Conservation (phyloP, 2,797 vertebrate genomes). For the Adelosebastes latens region DNA sequence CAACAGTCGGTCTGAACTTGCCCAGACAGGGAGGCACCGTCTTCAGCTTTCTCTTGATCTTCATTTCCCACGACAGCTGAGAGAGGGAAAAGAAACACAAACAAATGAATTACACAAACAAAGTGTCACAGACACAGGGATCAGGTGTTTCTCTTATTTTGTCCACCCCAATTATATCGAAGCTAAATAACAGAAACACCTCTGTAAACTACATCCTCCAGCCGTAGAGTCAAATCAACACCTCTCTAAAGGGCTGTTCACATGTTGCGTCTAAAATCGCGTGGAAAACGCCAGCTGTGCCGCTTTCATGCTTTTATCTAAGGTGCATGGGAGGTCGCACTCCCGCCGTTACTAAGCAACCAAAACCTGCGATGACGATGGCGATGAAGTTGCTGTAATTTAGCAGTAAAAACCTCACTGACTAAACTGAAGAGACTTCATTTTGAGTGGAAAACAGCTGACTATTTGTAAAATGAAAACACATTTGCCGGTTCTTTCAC, state of each 20-base stretch:
- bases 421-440: too few relatives aligned
- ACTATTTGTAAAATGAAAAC: not conserved
- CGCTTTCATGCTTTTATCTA: too few relatives aligned
- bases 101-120: constrained; percentile 19
- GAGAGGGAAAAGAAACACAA: constrained; percentile 15
- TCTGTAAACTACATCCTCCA: too few relatives aligned
- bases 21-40: constrained; percentile 83
- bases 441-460: too few relatives aligned
- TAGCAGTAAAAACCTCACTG: too few relatives aligned
- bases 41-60: constrained; percentile 82
- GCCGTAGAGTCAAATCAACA: not conserved
- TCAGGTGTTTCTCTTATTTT: not conserved
- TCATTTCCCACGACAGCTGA: constrained; percentile 76
- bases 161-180: too few relatives aligned
- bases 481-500: not conserved
- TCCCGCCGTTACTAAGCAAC: too few relatives aligned
- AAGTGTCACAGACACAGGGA: not conserved
- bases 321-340: too few relatives aligned
- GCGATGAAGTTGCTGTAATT: too few relatives aligned
- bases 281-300: too few relatives aligned
- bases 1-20: constrained; percentile 81
- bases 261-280: too few relatives aligned
- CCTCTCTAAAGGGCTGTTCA: not conserved
- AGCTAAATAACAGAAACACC: not conserved
- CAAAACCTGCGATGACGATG: too few relatives aligned